A percentile compares a stretch with the other conserved stretches of the same genome.
phyloP scores from a whole-genome alignment of 2,797 vertebrate species.

The Valencia hispanica region DNA sequence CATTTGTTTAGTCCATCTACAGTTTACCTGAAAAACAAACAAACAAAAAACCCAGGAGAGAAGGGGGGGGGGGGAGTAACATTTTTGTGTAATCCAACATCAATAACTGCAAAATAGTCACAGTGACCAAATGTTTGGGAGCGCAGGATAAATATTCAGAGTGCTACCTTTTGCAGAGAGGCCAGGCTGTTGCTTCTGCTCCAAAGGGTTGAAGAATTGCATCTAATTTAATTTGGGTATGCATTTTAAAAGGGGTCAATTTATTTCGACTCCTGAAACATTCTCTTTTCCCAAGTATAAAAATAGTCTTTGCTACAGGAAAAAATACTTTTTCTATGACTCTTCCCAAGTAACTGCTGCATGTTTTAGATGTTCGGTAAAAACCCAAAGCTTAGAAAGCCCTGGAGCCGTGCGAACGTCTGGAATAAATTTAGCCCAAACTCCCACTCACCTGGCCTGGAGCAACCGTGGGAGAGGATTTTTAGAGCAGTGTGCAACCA shows the following conservation, averaged over 20 bases:
- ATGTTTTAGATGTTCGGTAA: conserved; percentile 7
- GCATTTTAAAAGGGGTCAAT: background rate
- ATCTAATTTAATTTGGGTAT: background rate
- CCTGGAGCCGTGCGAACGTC: conserved; percentile 17
- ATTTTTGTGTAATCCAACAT: background rate
- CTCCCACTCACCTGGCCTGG: conserved; percentile 91
- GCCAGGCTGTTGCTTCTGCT: background rate
- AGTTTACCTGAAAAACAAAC: too few species aligned
- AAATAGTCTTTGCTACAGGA: background rate
- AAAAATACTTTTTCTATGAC: background rate
- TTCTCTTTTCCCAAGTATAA: background rate
- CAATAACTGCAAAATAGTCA: background rate
- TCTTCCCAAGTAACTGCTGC: background rate
- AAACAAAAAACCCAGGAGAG: background rate
- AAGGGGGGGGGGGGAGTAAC: too few species aligned
- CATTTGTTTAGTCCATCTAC: too few species aligned
- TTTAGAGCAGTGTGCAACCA: conserved; percentile 94
- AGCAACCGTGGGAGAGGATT: conserved; percentile 83
- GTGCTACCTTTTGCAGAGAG: background rate
- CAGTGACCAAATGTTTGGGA: background rate
- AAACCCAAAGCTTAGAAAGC: conserved; percentile 10
- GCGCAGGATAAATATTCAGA: background rate
- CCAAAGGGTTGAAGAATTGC: background rate
- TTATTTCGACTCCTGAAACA: background rate
- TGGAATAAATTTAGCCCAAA: conserved; percentile 33